phyloP scores from a whole-genome alignment of 2,797 vertebrate genomes.

The Gallinago solitaria region DNA sequence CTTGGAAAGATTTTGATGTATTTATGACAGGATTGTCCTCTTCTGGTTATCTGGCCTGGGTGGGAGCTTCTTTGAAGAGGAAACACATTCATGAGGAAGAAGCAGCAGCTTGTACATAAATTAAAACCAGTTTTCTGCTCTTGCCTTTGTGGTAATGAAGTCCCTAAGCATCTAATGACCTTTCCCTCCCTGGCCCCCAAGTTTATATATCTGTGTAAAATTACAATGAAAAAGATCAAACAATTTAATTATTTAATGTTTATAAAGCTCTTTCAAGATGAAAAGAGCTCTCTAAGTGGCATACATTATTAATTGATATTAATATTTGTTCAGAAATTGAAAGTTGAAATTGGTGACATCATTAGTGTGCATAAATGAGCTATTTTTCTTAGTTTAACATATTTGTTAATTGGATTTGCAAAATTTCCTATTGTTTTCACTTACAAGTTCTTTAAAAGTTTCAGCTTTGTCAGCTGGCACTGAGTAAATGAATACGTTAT shows the following conservation, averaged over 20 bases:
- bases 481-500: neutral
- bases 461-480: neutral
- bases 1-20: neutral
- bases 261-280: slow-evolving; percentile 15
- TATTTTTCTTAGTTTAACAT: neutral
- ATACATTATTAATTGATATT: slow-evolving; percentile 39
- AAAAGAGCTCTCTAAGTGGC: neutral
- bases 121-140: neutral
- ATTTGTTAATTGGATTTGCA: neutral
- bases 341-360: neutral
- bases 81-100: neutral
- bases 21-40: neutral
- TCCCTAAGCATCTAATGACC: neutral
- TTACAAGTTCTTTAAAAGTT: neutral
- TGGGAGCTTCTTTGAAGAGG: neutral
- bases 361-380: neutral
- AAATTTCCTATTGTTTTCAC: neutral
- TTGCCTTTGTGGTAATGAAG: neutral
- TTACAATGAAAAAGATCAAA: neutral
- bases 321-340: slow-evolving; percentile 32
- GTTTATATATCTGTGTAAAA: neutral
- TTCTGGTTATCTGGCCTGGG: neutral
- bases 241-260: slow-evolving; percentile 23
- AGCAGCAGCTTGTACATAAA: neutral
- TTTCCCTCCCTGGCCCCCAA: neutral